Conservation (phyloP, 2,113 vertebrate genomes). For the Lathamus discolor region DNA sequence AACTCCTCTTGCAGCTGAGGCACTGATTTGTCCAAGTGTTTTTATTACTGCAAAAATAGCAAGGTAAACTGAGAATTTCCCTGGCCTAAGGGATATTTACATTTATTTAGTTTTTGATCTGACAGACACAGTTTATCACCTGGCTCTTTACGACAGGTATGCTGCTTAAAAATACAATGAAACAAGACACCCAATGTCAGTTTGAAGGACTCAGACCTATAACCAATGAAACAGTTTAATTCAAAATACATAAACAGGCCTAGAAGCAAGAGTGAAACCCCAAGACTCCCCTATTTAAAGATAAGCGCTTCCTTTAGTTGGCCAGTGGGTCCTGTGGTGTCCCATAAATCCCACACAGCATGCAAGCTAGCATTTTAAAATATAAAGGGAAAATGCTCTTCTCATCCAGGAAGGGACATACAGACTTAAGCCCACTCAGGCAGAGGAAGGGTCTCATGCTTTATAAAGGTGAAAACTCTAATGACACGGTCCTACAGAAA, state of each 20-base stretch:
- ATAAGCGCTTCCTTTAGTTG: neutral
- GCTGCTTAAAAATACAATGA: neutral
- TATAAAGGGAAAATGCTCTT: neutral
- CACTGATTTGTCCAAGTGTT: neutral
- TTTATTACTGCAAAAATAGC: neutral
- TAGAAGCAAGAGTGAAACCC: neutral
- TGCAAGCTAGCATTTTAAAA: neutral
- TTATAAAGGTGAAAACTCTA: neutral
- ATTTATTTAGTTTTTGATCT: slow-evolving; percentile 2
- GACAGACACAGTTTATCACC: neutral
- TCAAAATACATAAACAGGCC: neutral
- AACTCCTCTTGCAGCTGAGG: neutral
- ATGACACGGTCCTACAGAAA: accelerated
- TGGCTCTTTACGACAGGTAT: neutral
- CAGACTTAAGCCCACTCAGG: neutral
- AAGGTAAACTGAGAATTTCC: neutral
- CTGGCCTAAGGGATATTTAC: neutral
- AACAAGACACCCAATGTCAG: neutral
- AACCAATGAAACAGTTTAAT: neutral
- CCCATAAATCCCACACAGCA: neutral
- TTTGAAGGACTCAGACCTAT: neutral
- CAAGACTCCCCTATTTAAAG: neutral
- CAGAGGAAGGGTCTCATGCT: neutral
- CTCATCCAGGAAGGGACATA: neutral
- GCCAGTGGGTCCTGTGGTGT: neutral